A percentile compares a stretch with the other conserved stretches of the same genome.
phyloP scores from a whole-genome alignment of 2,888 invertebrate genomes.

The Coelogynopora nodosa region DNA sequence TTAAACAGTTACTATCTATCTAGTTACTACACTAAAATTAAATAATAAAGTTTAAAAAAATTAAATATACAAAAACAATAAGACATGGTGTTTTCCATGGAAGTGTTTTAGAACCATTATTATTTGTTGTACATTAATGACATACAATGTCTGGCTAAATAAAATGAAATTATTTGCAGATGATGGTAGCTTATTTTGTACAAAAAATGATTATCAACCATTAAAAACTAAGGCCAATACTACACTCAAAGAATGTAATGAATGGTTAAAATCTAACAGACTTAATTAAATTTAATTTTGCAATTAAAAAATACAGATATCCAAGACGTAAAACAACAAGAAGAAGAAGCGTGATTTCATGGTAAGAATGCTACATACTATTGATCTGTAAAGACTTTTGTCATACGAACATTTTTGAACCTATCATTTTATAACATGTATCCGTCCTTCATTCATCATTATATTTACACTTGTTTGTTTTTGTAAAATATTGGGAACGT shows the following conservation, averaged over 20 bases:
- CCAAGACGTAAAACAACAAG: too few relatives aligned
- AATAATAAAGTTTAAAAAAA: not conserved
- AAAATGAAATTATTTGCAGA: not conserved
- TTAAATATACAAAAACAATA: not conserved
- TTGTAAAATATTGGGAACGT: too few relatives aligned
- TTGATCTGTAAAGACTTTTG: too few relatives aligned
- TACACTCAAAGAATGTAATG: not conserved
- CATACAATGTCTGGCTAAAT: not conserved
- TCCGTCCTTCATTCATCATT: too few relatives aligned
- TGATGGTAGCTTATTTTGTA: not conserved
- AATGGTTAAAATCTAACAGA: not conserved
- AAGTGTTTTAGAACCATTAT: not conserved
- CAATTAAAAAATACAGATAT: too few relatives aligned
- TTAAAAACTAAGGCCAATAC: not conserved
- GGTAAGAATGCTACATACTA: too few relatives aligned
- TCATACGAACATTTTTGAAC: too few relatives aligned
- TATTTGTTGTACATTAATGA: not conserved
- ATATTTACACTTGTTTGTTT: too few relatives aligned
- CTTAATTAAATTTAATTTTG: not conserved
- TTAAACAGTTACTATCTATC: too few relatives aligned
- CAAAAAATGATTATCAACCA: not conserved
- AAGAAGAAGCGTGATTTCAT: too few relatives aligned
- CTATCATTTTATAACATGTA: too few relatives aligned
- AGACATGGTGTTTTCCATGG: not conserved
- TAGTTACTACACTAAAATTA: not conserved